Evolutionary conservation across 2,888 invertebrate genomes (phyloP).

Genomic region (Hipparchia semele): DNA sequence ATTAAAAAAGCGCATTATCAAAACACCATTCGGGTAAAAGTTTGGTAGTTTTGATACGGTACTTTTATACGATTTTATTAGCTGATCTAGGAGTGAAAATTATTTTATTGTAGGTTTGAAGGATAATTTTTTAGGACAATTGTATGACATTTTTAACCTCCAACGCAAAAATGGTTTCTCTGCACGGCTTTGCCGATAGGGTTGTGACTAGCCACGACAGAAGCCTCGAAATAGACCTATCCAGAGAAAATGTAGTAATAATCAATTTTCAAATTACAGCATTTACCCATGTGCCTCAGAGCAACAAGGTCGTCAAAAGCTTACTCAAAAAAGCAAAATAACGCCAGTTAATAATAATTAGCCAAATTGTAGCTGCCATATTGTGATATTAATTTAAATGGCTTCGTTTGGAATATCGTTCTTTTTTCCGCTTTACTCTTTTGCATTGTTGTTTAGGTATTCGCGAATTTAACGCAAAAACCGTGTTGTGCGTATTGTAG

Average conservation of each 20-base stretch:
- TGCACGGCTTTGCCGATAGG: too few relatives aligned
- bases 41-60: neutral
- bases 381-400: slow-evolving; percentile 3
- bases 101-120: neutral
- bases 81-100: neutral
- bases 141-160: too few relatives aligned
- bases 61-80: slow-evolving; percentile 9
- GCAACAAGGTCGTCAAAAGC: too few relatives aligned
- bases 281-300: too few relatives aligned
- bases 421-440: neutral
- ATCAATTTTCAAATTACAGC: too few relatives aligned
- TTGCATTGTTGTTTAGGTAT: neutral
- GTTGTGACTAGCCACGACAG: too few relatives aligned
- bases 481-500: slow-evolving; percentile 23
- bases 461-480: slow-evolving; percentile 27
- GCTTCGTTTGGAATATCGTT: neutral
- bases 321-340: neutral
- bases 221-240: too few relatives aligned
- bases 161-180: too few relatives aligned
- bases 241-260: too few relatives aligned
- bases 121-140: too few relatives aligned
- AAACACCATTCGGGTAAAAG: slow-evolving; percentile 5
- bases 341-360: neutral
- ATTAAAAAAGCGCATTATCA: slow-evolving; percentile 15
- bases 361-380: neutral